Percentiles rank a stretch among this genome's conserved stretches.
Conservation (phyloP, 1,140 invertebrate genomes). For the Ips nitidus region DNA sequence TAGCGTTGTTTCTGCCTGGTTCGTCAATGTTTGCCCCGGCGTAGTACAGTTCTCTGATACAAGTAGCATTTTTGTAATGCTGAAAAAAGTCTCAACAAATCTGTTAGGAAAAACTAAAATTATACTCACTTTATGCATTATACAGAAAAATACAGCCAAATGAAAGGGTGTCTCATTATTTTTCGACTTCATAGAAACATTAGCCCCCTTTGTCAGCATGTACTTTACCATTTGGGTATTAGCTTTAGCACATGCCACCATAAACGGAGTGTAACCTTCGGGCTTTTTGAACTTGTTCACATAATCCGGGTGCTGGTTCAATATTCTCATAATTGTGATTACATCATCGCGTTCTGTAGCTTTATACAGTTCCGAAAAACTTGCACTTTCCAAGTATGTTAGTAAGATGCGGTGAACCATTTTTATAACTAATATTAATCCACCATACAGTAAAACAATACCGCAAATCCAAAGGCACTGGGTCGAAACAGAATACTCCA, state of each 20-base stretch:
- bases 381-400: background rate
- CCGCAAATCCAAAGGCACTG: too few relatives aligned
- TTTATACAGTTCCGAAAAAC: conserved; percentile 23
- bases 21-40: conserved; percentile 45
- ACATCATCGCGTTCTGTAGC: conserved; percentile 27
- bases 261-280: conserved; percentile 39
- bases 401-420: too few relatives aligned
- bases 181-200: conserved; percentile 39
- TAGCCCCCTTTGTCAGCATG: conserved; percentile 45
- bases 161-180: conserved; percentile 43
- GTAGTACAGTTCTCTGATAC: conserved; percentile 46
- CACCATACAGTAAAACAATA: too few relatives aligned
- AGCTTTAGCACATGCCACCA: conserved; percentile 43
- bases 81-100: conserved; percentile 7
- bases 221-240: conserved; percentile 44
- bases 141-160: conserved; percentile 41
- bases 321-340: conserved; percentile 16
- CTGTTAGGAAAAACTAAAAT: background rate
- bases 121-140: conserved; percentile 7
- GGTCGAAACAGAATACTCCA: too few relatives aligned
- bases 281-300: conserved; percentile 32
- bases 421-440: too few relatives aligned
- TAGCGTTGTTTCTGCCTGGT: conserved; percentile 37
- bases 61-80: conserved; percentile 42
- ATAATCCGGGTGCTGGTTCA: conserved; percentile 30